Percentiles rank a stretch among this genome's conserved stretches.
phyloP scores from a whole-genome alignment of 2,113 vertebrate species.

The Alaudala cheleensis region DNA sequence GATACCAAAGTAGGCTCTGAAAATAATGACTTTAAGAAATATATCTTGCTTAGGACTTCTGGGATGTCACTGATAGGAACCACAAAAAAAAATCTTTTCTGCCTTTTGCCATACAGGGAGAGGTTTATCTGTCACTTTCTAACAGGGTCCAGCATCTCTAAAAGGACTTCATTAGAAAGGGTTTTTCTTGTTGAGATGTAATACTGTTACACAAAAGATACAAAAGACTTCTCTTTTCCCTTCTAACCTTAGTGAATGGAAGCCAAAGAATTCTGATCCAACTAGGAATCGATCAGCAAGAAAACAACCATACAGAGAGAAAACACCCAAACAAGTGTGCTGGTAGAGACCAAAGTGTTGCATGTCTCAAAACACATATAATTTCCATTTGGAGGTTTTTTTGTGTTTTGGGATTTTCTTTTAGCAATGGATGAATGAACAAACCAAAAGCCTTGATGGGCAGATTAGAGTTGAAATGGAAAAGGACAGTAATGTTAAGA shows the following conservation, averaged over 20 bases:
- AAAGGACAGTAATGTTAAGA: constrained; percentile 67
- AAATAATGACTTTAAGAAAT: background rate
- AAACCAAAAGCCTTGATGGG: constrained; percentile 69
- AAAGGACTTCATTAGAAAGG: background rate
- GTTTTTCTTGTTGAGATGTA: background rate
- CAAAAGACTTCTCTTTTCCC: constrained; percentile 11
- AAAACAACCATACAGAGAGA: background rate
- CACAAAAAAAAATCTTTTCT: background rate
- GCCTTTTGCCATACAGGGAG: background rate
- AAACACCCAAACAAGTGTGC: background rate
- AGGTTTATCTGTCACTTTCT: constrained; percentile 17
- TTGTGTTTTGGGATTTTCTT: background rate
- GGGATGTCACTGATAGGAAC: background rate
- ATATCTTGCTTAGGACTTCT: background rate
- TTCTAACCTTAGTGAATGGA: background rate
- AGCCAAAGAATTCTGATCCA: background rate
- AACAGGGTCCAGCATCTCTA: background rate
- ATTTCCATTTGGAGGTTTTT: constrained; percentile 14
- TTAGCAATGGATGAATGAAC: constrained; percentile 65
- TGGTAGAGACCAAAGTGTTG: background rate
- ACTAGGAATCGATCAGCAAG: background rate
- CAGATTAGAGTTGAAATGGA: constrained; percentile 69
- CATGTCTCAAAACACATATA: constrained; percentile 10
- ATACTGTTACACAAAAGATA: constrained; percentile 23
- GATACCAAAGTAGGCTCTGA: background rate